A percentile compares a stretch with the other conserved stretches of the same genome.
Evolutionary conservation across 2,888 invertebrate species (phyloP).

Genomic region (Salticus scenicus): DNA sequence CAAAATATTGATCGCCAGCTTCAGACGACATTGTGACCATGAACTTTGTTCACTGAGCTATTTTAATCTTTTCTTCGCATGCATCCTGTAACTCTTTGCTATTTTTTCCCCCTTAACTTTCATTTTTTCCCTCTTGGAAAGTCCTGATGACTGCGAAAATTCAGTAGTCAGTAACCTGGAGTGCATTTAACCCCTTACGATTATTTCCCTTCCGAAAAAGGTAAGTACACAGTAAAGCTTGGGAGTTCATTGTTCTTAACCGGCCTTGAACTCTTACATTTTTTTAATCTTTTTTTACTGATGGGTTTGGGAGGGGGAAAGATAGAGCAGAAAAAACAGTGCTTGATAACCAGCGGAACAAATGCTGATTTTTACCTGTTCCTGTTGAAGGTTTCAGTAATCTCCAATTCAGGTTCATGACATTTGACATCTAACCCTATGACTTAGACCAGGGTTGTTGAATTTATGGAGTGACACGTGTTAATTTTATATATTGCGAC

Average conservation of each 20-base stretch:
- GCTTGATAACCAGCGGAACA: neutral
- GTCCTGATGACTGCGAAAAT: neutral
- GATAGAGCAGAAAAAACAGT: neutral
- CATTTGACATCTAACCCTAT: neutral
- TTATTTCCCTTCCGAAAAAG: too few relatives aligned
- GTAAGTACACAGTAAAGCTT: neutral
- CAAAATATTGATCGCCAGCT: too few relatives aligned
- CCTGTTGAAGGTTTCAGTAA: constrained; percentile 4
- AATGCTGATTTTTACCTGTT: neutral
- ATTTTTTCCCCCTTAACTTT: neutral
- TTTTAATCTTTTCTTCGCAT: neutral
- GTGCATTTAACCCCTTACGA: constrained; percentile 1
- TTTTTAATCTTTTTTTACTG: neutral
- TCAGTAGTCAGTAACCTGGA: neutral
- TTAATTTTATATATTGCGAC: too few relatives aligned
- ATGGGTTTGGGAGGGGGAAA: neutral
- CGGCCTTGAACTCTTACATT: neutral
- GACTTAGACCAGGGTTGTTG: neutral
- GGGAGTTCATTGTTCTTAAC: neutral
- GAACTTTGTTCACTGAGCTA: neutral
- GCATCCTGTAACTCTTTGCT: neutral
- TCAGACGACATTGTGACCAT: neutral
- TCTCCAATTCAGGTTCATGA: neutral
- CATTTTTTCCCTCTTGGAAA: neutral
- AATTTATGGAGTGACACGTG: too few relatives aligned